Evolutionary conservation across 2,888 invertebrate species (phyloP), one percentile per base, ranked within the genome.

Genomic region (Aphrophora alni): DNA sequence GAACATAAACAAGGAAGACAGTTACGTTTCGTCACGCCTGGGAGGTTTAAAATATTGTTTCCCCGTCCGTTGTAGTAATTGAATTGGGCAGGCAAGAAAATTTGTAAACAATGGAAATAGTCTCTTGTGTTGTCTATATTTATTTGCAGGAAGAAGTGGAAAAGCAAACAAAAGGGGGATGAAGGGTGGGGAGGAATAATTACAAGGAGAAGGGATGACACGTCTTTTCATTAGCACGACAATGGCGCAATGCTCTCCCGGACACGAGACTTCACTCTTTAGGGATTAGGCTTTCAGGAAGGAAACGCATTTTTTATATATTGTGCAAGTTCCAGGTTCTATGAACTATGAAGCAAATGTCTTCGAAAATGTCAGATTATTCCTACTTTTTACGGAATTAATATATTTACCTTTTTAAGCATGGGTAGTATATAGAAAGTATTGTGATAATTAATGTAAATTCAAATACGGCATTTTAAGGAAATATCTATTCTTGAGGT

Each of bases 211-310:
- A 59, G 21, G 59, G 59, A 21, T 21, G 59, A 21, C 59, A 59
- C 59, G 59, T 59, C 59, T 59, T 59, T 59, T 59, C 59, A 59
- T 59, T 59, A 59, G 59, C 44, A 21, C 59, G 59, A 59, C 59
- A 59, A 59, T 59, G 21, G 59, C 21, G 59, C n/a, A 21, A 12
- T 21, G 59, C 21, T 59, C 14, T 14, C 59, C 59, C 59, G 59
- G 59, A 59, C 59, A 59, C 10, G 59, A 21, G 59, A 4, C 21
- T n/a, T 21, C 59, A 2, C 59, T 59, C 21, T n/a, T 5, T 21
- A 21, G 21, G 59, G 59, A 59, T 59, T 59, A 59, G 59, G 12
- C 21, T 14, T 59, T 5, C 21, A 1, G 1, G n/a, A 4, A 21
- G 14, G 59, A 14, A 59, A 59, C 1, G 59, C 59, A 21, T 59